Conservation (phyloP, 2,888 invertebrate genomes). For the Buathra laborator region DNA sequence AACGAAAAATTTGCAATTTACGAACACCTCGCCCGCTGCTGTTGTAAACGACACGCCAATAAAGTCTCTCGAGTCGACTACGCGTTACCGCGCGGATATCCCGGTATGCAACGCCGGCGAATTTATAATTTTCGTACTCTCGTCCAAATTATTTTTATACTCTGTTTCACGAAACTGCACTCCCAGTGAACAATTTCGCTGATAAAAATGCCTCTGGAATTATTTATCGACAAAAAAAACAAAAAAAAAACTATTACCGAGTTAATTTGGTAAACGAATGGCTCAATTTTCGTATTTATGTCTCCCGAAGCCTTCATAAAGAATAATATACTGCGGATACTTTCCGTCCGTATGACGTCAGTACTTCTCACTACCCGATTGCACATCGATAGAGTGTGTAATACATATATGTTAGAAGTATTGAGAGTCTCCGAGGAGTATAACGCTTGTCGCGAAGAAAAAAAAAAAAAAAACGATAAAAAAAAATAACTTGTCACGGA, state of each 20-base stretch:
- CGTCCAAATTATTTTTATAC: background rate
- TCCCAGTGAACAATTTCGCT: background rate
- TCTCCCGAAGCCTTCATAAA: slow-evolving; percentile 8
- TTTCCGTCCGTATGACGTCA: slow-evolving; percentile 23
- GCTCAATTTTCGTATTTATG: slow-evolving; percentile 46
- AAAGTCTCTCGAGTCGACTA: slow-evolving; percentile 35
- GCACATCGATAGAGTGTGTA: background rate
- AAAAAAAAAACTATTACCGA: slow-evolving; percentile 8
- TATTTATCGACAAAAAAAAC: too few relatives aligned
- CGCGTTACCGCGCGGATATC: background rate
- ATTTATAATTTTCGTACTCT: background rate
- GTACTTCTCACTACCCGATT: background rate
- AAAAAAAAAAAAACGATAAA: slow-evolving; percentile 1
- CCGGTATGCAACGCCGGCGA: background rate
- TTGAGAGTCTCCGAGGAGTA: slow-evolving; percentile 18
- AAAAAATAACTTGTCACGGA: slow-evolving; percentile 30
- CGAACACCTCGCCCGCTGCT: slow-evolving; percentile 10
- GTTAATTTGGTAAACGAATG: slow-evolving; percentile 14
- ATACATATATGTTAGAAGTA: background rate
- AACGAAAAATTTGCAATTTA: slow-evolving; percentile 56
- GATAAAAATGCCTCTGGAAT: background rate
- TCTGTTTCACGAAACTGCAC: background rate
- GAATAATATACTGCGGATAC: slow-evolving; percentile 39
- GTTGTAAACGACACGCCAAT: slow-evolving; percentile 49
- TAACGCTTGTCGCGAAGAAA: slow-evolving; percentile 6